Evolutionary conservation across 2,113 vertebrate genomes (phyloP).

Genomic region (Onychostoma macrolepis): DNA sequence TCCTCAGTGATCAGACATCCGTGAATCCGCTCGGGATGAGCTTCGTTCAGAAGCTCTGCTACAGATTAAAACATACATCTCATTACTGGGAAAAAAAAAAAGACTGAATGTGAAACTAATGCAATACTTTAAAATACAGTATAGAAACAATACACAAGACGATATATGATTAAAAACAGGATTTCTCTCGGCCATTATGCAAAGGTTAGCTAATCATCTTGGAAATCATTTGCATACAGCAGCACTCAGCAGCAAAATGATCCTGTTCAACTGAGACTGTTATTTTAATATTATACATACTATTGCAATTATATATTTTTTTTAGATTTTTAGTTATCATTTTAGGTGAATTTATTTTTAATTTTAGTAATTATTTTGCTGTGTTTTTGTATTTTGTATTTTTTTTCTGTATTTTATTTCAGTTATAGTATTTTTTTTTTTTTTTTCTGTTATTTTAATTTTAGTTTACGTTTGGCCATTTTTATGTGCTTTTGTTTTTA

Average conservation of each 20-base stretch:
- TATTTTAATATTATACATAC: not conserved
- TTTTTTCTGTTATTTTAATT: not conserved
- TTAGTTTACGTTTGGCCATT: not conserved
- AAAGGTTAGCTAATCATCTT: not conserved
- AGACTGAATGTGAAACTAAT: not conserved
- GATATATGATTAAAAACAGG: not conserved
- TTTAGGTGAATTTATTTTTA: too few relatives aligned
- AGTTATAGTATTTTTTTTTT: too few relatives aligned
- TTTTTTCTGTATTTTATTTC: too few relatives aligned
- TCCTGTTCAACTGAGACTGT: not conserved
- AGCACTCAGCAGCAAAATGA: not conserved
- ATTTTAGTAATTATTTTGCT: too few relatives aligned
- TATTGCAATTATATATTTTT: not conserved
- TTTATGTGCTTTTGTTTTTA: not conserved
- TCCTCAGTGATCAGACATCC: constrained; percentile 36
- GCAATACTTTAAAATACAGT: not conserved
- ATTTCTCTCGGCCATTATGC: not conserved
- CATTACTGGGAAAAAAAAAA: not conserved
- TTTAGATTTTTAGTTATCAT: not conserved
- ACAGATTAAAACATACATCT: constrained; percentile 60
- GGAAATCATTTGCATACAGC: not conserved
- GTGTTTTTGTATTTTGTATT: too few relatives aligned
- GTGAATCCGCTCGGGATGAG: constrained; percentile 55
- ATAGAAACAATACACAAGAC: not conserved
- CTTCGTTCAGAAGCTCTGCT: constrained; percentile 85